These are phyloP conservation scores for Noctua janthe DNA, from an alignment of 2,888 invertebrate genomes.

Conservation along the genomic window DNA sequence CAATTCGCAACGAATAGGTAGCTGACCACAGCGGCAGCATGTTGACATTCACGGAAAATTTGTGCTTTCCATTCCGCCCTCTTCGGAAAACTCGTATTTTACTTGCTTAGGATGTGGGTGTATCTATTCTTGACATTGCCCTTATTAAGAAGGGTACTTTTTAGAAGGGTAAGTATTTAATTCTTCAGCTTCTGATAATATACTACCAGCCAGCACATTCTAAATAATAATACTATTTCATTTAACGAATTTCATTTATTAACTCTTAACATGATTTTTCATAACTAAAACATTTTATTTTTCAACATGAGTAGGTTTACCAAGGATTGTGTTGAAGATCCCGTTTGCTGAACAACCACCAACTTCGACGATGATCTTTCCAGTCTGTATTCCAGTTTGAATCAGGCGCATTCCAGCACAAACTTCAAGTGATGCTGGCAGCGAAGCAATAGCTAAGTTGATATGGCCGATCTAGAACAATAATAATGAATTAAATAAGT, in stretches of 20 bases:
- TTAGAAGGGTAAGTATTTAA: background rate
- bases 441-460: constrained; percentile 77
- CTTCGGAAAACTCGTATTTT: background rate
- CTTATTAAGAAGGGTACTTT: background rate
- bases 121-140: too few species aligned
- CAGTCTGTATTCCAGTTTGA: constrained; percentile 78
- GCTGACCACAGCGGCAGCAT: background rate
- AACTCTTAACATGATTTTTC: constrained; percentile 12
- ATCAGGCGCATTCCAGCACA: constrained; percentile 81
- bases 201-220: background rate
- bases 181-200: background rate
- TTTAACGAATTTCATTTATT: constrained; percentile 29
- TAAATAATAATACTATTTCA: background rate
- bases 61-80: background rate
- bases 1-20: background rate
- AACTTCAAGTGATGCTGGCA: constrained; percentile 82
- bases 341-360: constrained; percentile 81
- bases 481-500: background rate
- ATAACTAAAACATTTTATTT: constrained; percentile 15
- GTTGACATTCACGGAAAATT: background rate
- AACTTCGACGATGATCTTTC: constrained; percentile 80
- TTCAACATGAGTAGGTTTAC: constrained; percentile 51
- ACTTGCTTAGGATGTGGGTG: too few species aligned
- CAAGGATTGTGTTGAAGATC: constrained; percentile 72
- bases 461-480: constrained; percentile 79